phyloP scores from a whole-genome alignment of 2,113 vertebrate species.

The Xyrauchen texanus region DNA sequence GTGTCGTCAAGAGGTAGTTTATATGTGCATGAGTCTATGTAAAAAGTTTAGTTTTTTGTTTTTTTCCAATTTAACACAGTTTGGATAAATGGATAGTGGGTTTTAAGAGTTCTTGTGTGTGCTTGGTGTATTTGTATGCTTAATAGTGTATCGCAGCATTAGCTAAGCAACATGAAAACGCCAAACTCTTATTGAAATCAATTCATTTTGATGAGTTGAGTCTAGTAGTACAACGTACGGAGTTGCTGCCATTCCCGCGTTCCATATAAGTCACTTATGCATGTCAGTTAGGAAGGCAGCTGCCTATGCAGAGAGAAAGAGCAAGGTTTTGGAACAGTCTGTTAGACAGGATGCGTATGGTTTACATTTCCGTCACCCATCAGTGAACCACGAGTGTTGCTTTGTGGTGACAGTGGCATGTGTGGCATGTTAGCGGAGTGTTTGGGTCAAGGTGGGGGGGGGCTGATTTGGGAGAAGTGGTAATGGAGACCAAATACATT shows the following conservation, averaged over 20 bases:
- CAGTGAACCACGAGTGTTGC: slow-evolving; percentile 58
- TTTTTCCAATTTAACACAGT: not conserved
- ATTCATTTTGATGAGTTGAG: too few species aligned
- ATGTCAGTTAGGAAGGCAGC: not conserved
- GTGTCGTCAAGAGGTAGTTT: not conserved
- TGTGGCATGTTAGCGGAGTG: not conserved
- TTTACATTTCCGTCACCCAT: slow-evolving; percentile 64
- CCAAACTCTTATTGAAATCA: too few species aligned
- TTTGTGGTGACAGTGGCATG: slow-evolving; percentile 40
- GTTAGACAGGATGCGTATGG: slow-evolving; percentile 57
- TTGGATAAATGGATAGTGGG: not conserved
- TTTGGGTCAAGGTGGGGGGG: slow-evolving; percentile 38
- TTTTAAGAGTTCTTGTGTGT: not conserved
- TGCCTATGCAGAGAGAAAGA: not conserved
- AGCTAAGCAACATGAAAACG: too few species aligned
- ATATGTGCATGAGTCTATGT: not conserved
- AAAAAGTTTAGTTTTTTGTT: too few species aligned
- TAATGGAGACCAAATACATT: slow-evolving; percentile 58
- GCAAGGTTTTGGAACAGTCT: not conserved
- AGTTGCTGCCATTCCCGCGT: too few species aligned
- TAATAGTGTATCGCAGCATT: too few species aligned
- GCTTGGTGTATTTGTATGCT: too few species aligned
- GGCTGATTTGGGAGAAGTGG: slow-evolving; percentile 34
- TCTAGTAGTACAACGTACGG: too few species aligned
- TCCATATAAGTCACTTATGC: not conserved